Evolutionary conservation across 1,140 invertebrate genomes (phyloP).

Genomic region (Agrypnia vestita): DNA sequence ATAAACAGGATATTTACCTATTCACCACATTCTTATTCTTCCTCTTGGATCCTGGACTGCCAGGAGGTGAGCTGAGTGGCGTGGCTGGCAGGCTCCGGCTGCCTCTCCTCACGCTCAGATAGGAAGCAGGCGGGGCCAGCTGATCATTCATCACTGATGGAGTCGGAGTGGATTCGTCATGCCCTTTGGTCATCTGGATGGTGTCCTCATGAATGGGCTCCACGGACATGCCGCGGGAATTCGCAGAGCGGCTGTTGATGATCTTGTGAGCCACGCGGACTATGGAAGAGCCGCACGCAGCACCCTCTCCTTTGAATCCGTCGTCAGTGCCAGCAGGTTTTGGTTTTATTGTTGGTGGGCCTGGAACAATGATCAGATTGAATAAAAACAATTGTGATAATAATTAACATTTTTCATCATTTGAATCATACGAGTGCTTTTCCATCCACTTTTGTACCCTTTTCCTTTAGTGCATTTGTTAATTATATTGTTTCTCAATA

Average conservation of each 20-base stretch:
- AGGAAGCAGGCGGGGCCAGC: slow-evolving; percentile 60
- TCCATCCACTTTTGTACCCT: too few species aligned
- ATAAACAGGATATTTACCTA: slow-evolving; percentile 62
- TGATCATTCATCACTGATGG: slow-evolving; percentile 25
- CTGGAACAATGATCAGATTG: slow-evolving; percentile 32
- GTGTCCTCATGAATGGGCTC: slow-evolving; percentile 65
- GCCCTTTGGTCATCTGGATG: slow-evolving; percentile 54
- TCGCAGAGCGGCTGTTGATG: slow-evolving; percentile 71
- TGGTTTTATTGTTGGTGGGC: slow-evolving; percentile 63
- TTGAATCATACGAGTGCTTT: too few species aligned
- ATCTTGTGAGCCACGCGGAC: slow-evolving; percentile 80
- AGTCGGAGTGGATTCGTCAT: neutral
- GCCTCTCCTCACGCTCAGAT: slow-evolving; percentile 71
- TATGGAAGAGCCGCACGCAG: slow-evolving; percentile 79
- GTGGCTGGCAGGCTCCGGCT: slow-evolving; percentile 82
- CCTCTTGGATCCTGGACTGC: slow-evolving; percentile 75
- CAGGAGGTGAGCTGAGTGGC: slow-evolving; percentile 76
- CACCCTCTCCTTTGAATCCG: slow-evolving; percentile 80
- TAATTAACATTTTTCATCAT: too few species aligned
- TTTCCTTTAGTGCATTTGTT: too few species aligned
- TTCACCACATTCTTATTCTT: slow-evolving; percentile 65
- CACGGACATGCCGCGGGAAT: slow-evolving; percentile 67
- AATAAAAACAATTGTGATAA: too few species aligned
- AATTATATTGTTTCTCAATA: too few species aligned
- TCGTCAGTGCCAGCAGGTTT: slow-evolving; percentile 80